These are phyloP conservation scores for Aphodius granarius DNA, from an alignment of 2,888 invertebrate genomes.

Conservation along the genomic window DNA sequence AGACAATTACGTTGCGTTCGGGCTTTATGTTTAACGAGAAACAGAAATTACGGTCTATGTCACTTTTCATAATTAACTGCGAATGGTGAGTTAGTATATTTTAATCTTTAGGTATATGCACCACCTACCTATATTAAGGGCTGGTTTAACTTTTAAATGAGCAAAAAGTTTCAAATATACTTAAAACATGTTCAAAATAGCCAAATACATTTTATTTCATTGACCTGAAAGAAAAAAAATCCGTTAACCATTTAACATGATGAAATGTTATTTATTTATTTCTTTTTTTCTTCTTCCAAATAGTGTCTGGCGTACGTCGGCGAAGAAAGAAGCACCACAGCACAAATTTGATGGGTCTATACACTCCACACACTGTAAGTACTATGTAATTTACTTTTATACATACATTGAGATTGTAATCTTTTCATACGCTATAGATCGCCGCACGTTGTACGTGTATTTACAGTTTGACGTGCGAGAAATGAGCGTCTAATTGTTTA, in stretches of 20 bases:
- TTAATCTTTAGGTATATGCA: neutral
- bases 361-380: neutral
- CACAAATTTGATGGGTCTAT: neutral
- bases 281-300: neutral
- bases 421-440: neutral
- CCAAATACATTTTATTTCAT: too few species aligned
- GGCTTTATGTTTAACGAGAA: neutral
- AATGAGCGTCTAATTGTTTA: slow-evolving; percentile 16
- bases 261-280: neutral
- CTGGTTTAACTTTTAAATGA: too few species aligned
- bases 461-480: slow-evolving; percentile 6
- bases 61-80: neutral
- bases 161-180: too few species aligned
- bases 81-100: neutral
- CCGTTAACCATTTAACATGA: neutral
- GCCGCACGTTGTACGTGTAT: neutral
- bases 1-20: neutral
- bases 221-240: too few species aligned
- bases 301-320: neutral
- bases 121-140: too few species aligned
- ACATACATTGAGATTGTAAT: neutral
- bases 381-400: neutral
- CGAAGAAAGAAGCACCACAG: neutral
- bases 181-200: too few species aligned
- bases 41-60: neutral